Conservation (phyloP, 2,888 invertebrate genomes). For the Polydrusus tereticollis region DNA sequence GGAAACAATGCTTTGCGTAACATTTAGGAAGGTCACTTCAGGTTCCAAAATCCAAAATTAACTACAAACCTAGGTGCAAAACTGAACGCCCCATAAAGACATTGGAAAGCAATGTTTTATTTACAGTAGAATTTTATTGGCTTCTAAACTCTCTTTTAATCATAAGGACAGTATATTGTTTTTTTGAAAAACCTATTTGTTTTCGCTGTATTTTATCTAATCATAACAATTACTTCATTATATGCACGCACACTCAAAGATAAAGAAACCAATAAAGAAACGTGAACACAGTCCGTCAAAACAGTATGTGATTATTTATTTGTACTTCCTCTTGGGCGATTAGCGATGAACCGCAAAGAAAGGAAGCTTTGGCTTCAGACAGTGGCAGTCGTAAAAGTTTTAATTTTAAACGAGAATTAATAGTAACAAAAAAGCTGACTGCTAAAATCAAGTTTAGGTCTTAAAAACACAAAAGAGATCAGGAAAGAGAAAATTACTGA, state of each 20-base stretch:
- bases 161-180: background rate
- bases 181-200: background rate
- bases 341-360: conserved; percentile 33
- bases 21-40: no score
- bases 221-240: conserved; percentile 15
- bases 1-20: no score
- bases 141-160: background rate
- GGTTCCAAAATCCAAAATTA: no score
- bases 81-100: no score
- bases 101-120: no score
- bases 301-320: conserved; percentile 36
- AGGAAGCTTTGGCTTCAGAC: conserved; percentile 18
- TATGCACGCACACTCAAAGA: conserved; percentile 12
- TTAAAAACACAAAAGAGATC: no score
- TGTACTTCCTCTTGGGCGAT: conserved; percentile 40
- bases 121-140: background rate
- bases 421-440: no score
- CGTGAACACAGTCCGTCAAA: conserved; percentile 22
- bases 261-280: conserved; percentile 27
- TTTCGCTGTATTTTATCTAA: conserved; percentile 1
- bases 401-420: no score
- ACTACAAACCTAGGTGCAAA: no score
- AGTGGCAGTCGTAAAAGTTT: conserved; percentile 4
- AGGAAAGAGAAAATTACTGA: no score
- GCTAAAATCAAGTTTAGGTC: no score